phyloP scores from a whole-genome alignment of 2,797 vertebrate species.

The Molothrus aeneus region DNA sequence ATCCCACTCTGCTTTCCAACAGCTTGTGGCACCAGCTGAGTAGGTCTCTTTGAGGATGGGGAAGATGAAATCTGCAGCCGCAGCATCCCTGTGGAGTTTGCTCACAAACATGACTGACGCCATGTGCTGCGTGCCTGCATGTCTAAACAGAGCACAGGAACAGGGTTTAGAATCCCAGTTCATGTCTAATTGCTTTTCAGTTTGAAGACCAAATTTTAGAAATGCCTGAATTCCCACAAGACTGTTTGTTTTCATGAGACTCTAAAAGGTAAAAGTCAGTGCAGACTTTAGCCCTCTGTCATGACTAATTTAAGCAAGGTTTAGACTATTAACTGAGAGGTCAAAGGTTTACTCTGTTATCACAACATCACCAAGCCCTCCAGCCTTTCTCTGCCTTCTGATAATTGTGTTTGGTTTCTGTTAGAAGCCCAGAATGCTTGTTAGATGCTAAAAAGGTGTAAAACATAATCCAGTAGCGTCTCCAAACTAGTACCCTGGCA shows the following conservation, averaged over 20 bases:
- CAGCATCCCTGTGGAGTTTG: neutral
- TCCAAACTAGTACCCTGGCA: slow-evolving; percentile 62
- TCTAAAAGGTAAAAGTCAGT: neutral
- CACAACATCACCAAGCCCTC: slow-evolving; percentile 4
- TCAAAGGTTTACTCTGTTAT: slow-evolving; percentile 1
- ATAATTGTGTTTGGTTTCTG: slow-evolving; percentile 59
- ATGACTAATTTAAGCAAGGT: slow-evolving; percentile 31
- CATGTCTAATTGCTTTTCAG: neutral
- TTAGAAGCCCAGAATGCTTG: slow-evolving; percentile 46
- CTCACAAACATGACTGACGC: neutral
- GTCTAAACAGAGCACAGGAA: neutral
- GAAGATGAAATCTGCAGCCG: neutral
- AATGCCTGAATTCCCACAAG: neutral
- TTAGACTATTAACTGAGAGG: slow-evolving; percentile 23
- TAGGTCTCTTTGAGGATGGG: neutral
- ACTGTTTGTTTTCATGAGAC: neutral
- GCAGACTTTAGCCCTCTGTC: neutral
- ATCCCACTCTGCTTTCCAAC: neutral
- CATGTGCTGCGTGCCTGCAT: neutral
- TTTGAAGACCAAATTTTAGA: neutral
- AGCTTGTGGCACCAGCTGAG: neutral
- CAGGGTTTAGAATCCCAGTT: neutral
- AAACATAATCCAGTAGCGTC: slow-evolving; percentile 64
- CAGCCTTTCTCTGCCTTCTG: slow-evolving; percentile 5
- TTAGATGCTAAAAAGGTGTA: slow-evolving; percentile 66